phyloP scores from a whole-genome alignment of 2,113 vertebrate species.

The Boleophthalmus pectinirostris region DNA sequence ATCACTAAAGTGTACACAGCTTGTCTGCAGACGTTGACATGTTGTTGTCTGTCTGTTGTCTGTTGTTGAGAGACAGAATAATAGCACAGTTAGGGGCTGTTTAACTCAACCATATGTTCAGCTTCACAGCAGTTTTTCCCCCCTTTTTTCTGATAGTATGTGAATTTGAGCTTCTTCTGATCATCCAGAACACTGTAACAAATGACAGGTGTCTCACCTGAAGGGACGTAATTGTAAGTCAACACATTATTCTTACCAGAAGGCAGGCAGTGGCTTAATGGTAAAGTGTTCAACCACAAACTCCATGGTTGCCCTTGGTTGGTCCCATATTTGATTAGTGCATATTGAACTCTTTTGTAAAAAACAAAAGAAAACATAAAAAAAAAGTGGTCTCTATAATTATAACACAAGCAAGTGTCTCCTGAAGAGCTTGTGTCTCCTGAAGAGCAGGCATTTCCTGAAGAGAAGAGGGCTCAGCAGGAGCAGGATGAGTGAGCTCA shows the following conservation, averaged over 20 bases:
- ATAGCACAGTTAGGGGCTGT: constrained; percentile 20
- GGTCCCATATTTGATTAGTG: no score
- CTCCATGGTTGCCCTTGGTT: no score
- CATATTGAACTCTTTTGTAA: no score
- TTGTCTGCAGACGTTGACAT: constrained; percentile 24
- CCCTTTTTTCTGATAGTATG: neutral
- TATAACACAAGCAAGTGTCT: no score
- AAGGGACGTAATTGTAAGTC: neutral
- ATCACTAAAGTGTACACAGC: constrained; percentile 3
- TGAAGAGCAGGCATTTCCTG: no score
- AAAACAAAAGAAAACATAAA: no score
- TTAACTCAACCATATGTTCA: constrained; percentile 44
- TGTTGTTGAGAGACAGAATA: constrained; percentile 25
- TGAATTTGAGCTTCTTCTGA: constrained; percentile 17
- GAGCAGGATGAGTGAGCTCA: no score
- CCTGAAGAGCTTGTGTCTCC: no score
- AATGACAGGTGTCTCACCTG: neutral
- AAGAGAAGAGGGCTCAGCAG: no score
- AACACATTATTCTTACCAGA: neutral
- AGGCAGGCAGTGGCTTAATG: neutral
- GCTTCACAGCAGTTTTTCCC: neutral
- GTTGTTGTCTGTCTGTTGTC: constrained; percentile 14
- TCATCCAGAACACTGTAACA: neutral
- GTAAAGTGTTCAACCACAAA: no score
- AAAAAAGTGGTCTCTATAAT: no score